phyloP scores from a whole-genome alignment of 2,797 vertebrate species.

The Phaenicophaeus curvirostris region DNA sequence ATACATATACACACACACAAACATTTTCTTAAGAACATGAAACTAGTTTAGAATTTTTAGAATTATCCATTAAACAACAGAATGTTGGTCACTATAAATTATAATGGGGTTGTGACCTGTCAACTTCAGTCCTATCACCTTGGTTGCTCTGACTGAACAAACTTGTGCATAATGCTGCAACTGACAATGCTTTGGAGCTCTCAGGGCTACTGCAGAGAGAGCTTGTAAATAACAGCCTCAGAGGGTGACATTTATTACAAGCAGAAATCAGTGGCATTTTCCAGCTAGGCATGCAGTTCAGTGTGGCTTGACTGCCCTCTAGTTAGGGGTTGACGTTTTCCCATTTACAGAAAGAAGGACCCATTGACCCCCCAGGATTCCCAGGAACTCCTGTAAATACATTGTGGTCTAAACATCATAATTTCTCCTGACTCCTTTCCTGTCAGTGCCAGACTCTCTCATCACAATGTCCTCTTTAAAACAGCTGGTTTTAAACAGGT shows the following conservation, averaged over 20 bases:
- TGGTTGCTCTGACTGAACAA: constrained; percentile 1
- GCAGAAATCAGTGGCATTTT: background rate
- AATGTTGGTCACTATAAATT: background rate
- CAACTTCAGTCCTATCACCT: background rate
- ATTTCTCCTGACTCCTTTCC: background rate
- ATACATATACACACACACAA: background rate
- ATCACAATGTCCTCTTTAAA: background rate
- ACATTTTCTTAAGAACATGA: constrained; percentile 27
- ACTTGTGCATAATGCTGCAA: background rate
- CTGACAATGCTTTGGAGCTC: background rate
- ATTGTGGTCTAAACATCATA: background rate
- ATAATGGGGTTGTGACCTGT: background rate
- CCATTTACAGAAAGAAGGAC: background rate
- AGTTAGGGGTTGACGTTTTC: background rate
- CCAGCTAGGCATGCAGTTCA: background rate
- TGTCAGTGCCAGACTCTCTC: background rate
- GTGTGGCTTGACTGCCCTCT: background rate
- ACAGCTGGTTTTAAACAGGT: background rate
- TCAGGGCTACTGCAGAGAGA: background rate
- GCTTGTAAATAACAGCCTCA: constrained; percentile 37
- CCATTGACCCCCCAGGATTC: background rate
- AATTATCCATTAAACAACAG: background rate
- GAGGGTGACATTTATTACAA: background rate
- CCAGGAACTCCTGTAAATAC: background rate
- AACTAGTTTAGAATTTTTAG: background rate